A percentile compares a stretch with the other conserved stretches of the same genome.
Conservation (phyloP, 1,140 invertebrate species). For the Trachelipus rathkii region DNA sequence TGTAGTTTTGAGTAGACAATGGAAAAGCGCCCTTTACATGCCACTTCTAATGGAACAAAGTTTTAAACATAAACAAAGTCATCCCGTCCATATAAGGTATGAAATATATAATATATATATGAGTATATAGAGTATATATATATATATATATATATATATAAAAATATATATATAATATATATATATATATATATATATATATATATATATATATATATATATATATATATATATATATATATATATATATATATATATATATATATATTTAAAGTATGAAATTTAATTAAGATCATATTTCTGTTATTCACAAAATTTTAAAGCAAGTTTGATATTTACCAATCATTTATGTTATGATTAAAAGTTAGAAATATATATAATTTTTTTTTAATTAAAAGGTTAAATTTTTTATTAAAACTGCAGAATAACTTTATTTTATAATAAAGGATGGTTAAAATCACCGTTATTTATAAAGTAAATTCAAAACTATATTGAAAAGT, state of each 20-base stretch:
- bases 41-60: conserved; percentile 84
- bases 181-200: conserved; percentile 28
- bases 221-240: conserved; percentile 22
- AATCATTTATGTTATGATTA: too few species aligned
- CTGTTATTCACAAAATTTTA: too few species aligned
- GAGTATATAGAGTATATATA: conserved; percentile 8
- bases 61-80: conserved; percentile 53
- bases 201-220: conserved; percentile 25
- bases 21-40: conserved; percentile 94
- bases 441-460: too few species aligned
- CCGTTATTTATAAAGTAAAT: too few species aligned
- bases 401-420: too few species aligned
- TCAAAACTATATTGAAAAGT: too few species aligned
- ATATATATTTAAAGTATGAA: neutral
- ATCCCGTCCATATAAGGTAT: neutral
- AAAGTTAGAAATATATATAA: too few species aligned
- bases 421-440: too few species aligned
- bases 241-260: conserved; percentile 24
- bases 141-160: conserved; percentile 27
- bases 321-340: too few species aligned
- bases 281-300: too few species aligned
- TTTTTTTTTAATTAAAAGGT: too few species aligned
- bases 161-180: conserved; percentile 22
- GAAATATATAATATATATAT: conserved; percentile 20
- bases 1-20: conserved; percentile 85